Base-by-base conservation (phyloP, 1,140 invertebrate genomes). In the Drosophila obscura region DNA sequence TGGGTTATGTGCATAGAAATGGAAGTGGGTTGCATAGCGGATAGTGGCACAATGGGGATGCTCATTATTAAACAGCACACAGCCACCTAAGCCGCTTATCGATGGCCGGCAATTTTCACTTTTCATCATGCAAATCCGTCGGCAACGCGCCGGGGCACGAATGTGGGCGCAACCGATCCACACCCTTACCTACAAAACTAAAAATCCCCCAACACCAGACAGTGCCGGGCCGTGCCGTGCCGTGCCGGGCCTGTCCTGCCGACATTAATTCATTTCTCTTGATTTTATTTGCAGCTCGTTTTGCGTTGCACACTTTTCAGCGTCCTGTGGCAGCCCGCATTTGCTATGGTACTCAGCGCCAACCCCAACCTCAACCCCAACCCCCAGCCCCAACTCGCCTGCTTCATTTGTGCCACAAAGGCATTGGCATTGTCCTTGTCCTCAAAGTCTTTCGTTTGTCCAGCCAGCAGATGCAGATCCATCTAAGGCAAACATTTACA, bases 61-160 rank as follows among this genome's bases (percentile, higher is more conserved):
- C 35, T 39, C 35, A 39, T 39, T 39, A 39, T 39, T 11, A 39
- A 39, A 39, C 35, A 39, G 35, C 3, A 39, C 35, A 39, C 15
- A 43, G 24, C 31, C 35, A 11, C 46, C 52, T 71, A 71, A 71
- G 67, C 67, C 67, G 67, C 64, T 71, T 71, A 71, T 71, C 67
- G 43, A 39, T 46, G 61, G 22, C 22, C 61, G n/a, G 9, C 61
- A 35, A 44, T 57, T 69, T 69, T 69, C 52, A 58, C 51, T 69
- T 51, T 43, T 49, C 50, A 43, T n/a, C 24, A 43, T 43, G 67
- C 65, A 68, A 71, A 69, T 43, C 67, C 51, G 64, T 24, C 67
- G 16, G 64, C 19, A 58, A 49, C 67, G 44, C 43, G 45, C 16
- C 9, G 22, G 39, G 65, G 69, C 67, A 71, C 52, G 52, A 69